These are phyloP conservation scores for Stichopus horrens DNA, from an alignment of 53 echinoderm and acorn worm genomes.

Conservation along the genomic window DNA sequence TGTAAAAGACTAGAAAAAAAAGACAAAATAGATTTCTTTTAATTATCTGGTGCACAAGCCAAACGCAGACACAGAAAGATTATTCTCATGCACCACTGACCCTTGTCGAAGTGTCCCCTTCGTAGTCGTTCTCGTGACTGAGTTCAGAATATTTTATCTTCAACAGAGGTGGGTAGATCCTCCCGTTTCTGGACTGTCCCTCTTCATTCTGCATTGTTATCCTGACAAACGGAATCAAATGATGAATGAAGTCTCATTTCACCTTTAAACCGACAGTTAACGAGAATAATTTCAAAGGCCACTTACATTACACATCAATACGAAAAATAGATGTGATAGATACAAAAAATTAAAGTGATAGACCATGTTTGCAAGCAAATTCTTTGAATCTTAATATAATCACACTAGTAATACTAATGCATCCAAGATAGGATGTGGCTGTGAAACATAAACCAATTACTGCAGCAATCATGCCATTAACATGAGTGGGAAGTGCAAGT, in stretches of 20 bases:
- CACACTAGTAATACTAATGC: background rate
- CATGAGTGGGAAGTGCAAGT: too few species aligned
- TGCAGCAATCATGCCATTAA: too few species aligned
- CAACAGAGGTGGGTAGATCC: conserved; percentile 86
- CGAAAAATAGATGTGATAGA: too few species aligned
- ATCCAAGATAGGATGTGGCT: too few species aligned
- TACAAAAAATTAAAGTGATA: background rate
- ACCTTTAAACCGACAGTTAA: background rate
- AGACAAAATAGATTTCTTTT: too few species aligned
- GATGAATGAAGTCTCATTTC: background rate
- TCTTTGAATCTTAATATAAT: background rate
- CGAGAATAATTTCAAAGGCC: background rate
- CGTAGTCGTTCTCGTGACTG: conserved; percentile 58
- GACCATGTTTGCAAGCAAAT: background rate
- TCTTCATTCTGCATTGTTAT: conserved; percentile 67
- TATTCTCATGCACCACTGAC: conserved; percentile 45
- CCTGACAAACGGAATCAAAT: conserved; percentile 44
- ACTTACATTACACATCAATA: background rate
- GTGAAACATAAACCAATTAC: too few species aligned
- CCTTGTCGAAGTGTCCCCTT: conserved; percentile 46
- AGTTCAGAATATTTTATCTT: conserved; percentile 77
- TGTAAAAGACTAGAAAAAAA: too few species aligned
- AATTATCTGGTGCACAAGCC: too few species aligned
- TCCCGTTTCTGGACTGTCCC: conserved; percentile 65
- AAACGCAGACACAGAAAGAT: too few species aligned